phyloP scores from a whole-genome alignment of 2,888 invertebrate genomes.

The Salticus scenicus region DNA sequence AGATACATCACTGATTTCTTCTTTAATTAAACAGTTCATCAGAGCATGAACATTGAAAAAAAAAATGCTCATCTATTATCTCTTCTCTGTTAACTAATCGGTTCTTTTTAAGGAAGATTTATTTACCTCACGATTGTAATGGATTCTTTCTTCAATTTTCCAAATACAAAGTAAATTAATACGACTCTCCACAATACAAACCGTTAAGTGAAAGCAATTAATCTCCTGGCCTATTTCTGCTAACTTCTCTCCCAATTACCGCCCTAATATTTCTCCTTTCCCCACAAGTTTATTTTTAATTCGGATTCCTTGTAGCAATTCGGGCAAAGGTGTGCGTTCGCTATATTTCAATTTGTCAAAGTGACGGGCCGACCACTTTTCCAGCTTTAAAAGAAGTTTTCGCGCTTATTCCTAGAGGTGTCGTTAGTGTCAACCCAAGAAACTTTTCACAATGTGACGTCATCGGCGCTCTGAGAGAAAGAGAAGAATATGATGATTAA shows the following conservation, averaged over 20 bases:
- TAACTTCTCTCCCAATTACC: constrained; percentile 10
- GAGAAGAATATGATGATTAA: constrained; percentile 68
- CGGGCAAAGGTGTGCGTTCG: constrained; percentile 18
- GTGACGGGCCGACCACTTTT: constrained; percentile 64
- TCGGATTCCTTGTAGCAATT: constrained; percentile 4
- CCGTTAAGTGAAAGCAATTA: constrained; percentile 15
- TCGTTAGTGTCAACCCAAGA: constrained; percentile 68
- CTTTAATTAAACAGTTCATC: too few relatives aligned
- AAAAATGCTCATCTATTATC: too few relatives aligned
- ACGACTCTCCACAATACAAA: constrained; percentile 15
- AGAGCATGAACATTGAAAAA: too few relatives aligned
- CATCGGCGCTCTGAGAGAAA: constrained; percentile 40
- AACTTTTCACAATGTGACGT: constrained; percentile 69
- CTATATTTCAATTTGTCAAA: constrained; percentile 69
- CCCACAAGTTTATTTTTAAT: constrained; percentile 16
- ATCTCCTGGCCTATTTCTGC: constrained; percentile 6
- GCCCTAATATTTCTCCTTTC: constrained; percentile 3
- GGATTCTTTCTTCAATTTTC: constrained; percentile 2
- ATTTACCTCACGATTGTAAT: not conserved
- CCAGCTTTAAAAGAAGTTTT: constrained; percentile 59
- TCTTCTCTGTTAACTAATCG: too few relatives aligned
- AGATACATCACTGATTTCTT: too few relatives aligned
- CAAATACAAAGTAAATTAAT: constrained; percentile 17
- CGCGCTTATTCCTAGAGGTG: constrained; percentile 68
- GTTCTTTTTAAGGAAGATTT: constrained; percentile 6